phyloP scores from a whole-genome alignment of 2,888 invertebrate genomes.

The Limulus polyphemus region DNA sequence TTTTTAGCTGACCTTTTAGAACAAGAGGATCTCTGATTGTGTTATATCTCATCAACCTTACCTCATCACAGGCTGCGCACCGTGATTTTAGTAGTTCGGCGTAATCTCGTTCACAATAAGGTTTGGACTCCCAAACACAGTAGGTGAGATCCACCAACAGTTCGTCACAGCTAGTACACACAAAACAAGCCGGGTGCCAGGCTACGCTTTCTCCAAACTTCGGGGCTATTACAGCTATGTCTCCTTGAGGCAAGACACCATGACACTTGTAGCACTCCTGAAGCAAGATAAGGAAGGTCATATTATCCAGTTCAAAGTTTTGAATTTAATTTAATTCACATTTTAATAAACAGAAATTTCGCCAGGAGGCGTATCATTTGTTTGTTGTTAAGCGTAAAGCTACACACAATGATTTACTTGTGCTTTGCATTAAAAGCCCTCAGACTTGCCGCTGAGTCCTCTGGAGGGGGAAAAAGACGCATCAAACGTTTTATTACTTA shows the following conservation, averaged over 20 bases:
- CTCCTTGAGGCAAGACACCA: constrained; percentile 61
- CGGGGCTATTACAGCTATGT: constrained; percentile 70
- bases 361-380: too few relatives aligned
- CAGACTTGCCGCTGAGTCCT: too few relatives aligned
- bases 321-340: too few relatives aligned
- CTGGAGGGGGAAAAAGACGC: too few relatives aligned
- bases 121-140: constrained; percentile 73
- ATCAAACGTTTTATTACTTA: too few relatives aligned
- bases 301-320: constrained; percentile 5
- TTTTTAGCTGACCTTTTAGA: too few relatives aligned
- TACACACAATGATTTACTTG: too few relatives aligned
- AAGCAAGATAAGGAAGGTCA: constrained; percentile 18
- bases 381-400: too few relatives aligned
- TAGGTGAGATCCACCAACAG: constrained; percentile 91
- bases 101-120: constrained; percentile 91
- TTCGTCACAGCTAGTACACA: constrained; percentile 75
- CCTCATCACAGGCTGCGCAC: constrained; percentile 96
- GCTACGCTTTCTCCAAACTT: constrained; percentile 59
- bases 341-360: too few relatives aligned
- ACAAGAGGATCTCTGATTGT: too few relatives aligned
- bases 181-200: constrained; percentile 91
- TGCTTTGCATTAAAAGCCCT: too few relatives aligned
- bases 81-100: constrained; percentile 90
- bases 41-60: constrained; percentile 44
- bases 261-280: constrained; percentile 74